A percentile compares a stretch with the other conserved stretches of the same genome.
These are phyloP conservation scores for Ptychodera flava DNA, from an alignment of 35 echinoderm and acorn worm species.

Conservation along the genomic window DNA sequence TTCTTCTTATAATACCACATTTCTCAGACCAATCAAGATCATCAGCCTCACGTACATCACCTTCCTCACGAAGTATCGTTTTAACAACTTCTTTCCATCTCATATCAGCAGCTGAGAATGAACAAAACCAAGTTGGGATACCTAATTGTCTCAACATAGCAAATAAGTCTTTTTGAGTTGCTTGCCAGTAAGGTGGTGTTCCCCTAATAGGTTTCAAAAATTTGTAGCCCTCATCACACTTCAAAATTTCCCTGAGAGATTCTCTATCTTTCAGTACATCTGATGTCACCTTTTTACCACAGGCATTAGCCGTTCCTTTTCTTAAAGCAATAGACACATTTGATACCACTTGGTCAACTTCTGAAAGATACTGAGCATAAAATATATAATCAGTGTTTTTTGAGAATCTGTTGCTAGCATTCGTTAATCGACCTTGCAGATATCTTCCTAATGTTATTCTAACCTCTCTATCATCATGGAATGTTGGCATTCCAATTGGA, in stretches of 20 bases:
- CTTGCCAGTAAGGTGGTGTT: constrained; percentile 70
- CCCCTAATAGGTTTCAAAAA: constrained; percentile 63
- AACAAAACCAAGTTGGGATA: constrained; percentile 52
- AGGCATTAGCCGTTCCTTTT: constrained; percentile 5
- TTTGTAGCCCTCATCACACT: too few species aligned
- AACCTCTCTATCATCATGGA: constrained; percentile 7
- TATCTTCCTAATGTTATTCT: constrained; percentile 38
- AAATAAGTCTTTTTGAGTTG: constrained; percentile 46
- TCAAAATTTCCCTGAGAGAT: constrained; percentile 56
- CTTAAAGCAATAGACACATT: too few species aligned
- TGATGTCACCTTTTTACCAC: neutral
- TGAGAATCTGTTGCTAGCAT: constrained; percentile 54
- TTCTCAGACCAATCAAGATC: constrained; percentile 62
- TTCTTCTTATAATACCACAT: constrained; percentile 17
- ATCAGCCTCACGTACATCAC: constrained; percentile 13
- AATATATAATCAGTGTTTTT: constrained; percentile 47
- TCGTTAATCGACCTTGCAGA: too few species aligned
- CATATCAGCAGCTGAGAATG: constrained; percentile 60
- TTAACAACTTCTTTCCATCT: constrained; percentile 55
- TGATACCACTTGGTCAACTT: constrained; percentile 49
- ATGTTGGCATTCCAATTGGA: constrained; percentile 36
- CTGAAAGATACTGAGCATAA: constrained; percentile 50
- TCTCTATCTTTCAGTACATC: neutral
- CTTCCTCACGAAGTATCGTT: constrained; percentile 27
- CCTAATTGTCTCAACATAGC: constrained; percentile 63